phyloP scores from a whole-genome alignment of 2,888 invertebrate genomes.

The Agriopis leucophaearia region DNA sequence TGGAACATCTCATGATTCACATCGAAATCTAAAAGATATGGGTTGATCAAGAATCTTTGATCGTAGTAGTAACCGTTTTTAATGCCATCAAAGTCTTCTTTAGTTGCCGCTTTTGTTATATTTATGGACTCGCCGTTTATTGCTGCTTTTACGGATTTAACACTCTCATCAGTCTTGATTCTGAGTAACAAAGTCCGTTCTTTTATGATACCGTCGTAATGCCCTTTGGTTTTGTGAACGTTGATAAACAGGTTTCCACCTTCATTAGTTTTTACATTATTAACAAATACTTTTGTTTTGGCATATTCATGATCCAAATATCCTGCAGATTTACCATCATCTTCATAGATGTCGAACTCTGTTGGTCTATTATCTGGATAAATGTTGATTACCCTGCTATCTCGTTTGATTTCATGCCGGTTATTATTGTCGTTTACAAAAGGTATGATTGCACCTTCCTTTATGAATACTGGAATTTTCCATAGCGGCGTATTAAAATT shows the following conservation, averaged over 20 bases:
- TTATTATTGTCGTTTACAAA: constrained; percentile 76
- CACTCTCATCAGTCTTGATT: constrained; percentile 64
- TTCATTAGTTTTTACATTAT: constrained; percentile 50
- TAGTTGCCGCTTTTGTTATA: constrained; percentile 58
- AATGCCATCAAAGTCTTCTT: constrained; percentile 60
- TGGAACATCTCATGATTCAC: constrained; percentile 53
- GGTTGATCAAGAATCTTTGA: constrained; percentile 64
- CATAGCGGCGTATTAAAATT: constrained; percentile 70
- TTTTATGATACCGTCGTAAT: constrained; percentile 64
- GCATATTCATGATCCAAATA: constrained; percentile 65
- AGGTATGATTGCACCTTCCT: constrained; percentile 78
- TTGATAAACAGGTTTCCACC: constrained; percentile 58
- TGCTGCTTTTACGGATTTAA: constrained; percentile 61
- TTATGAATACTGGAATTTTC: constrained; percentile 78
- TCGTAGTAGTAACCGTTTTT: constrained; percentile 66
- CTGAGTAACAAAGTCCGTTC: constrained; percentile 69
- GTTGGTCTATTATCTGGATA: constrained; percentile 69
- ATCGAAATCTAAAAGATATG: constrained; percentile 59
- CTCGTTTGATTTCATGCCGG: constrained; percentile 67
- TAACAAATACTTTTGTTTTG: constrained; percentile 61
- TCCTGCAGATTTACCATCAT: constrained; percentile 71
- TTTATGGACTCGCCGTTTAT: constrained; percentile 62
- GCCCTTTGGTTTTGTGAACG: constrained; percentile 68
- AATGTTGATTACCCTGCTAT: constrained; percentile 66
- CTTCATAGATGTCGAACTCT: constrained; percentile 72